Evolutionary conservation across 2,888 invertebrate genomes (phyloP).

Genomic region (Capitulum mitella): DNA sequence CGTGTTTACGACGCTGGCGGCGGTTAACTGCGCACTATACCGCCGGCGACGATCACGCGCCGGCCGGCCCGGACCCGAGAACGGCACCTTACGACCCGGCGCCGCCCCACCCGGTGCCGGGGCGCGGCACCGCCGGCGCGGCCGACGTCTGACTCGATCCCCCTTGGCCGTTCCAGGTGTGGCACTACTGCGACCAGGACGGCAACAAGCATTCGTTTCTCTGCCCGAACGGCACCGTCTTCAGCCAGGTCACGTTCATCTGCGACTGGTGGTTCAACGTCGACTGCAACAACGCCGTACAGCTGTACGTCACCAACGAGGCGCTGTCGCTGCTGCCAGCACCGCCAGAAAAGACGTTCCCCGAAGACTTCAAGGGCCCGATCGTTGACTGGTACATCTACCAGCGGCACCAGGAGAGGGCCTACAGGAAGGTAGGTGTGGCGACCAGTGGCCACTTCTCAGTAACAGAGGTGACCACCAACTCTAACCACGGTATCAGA

Average conservation of each 20-base stretch:
- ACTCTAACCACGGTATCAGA: too few relatives aligned
- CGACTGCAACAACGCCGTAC: constrained; percentile 72
- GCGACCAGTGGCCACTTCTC: too few relatives aligned
- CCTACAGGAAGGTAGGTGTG: background rate
- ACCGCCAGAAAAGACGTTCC: constrained; percentile 18
- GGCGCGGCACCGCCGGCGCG: background rate
- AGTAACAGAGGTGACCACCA: too few relatives aligned
- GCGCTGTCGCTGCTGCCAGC: constrained; percentile 48
- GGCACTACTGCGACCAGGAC: constrained; percentile 24
- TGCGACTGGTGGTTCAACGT: constrained; percentile 95
- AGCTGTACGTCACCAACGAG: constrained; percentile 69
- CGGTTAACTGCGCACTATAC: too few relatives aligned
- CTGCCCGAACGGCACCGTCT: constrained; percentile 84
- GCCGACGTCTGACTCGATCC: constrained; percentile 58
- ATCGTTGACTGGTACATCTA: constrained; percentile 17
- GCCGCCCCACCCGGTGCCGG: too few relatives aligned
- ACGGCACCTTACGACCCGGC: background rate
- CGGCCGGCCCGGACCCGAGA: too few relatives aligned
- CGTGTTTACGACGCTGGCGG: too few relatives aligned
- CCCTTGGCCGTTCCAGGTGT: constrained; percentile 58
- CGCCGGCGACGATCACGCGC: too few relatives aligned
- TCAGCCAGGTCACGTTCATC: constrained; percentile 79
- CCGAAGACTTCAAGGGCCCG: constrained; percentile 14
- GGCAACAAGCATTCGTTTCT: constrained; percentile 73
- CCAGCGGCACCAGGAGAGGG: background rate